phyloP scores from a whole-genome alignment of 2,888 invertebrate genomes.

The Netelia fuscicornis region DNA sequence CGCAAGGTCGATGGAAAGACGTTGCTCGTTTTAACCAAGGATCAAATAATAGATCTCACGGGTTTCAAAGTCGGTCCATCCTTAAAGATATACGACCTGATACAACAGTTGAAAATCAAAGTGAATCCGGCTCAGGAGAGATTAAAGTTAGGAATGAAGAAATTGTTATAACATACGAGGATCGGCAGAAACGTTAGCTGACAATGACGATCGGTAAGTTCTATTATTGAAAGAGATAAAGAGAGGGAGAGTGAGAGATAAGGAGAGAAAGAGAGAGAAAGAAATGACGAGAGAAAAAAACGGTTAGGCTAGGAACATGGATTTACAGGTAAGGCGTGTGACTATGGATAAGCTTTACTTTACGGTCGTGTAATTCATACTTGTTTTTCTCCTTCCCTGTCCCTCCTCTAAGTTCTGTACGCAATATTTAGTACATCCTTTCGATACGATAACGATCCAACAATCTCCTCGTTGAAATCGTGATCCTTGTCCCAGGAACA shows the following conservation, averaged over 20 bases:
- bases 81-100: slow-evolving; percentile 96
- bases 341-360: slow-evolving; percentile 70
- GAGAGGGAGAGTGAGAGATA: background rate
- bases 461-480: background rate
- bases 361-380: slow-evolving; percentile 61
- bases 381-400: slow-evolving; percentile 52
- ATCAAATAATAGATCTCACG: slow-evolving; percentile 94
- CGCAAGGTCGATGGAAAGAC: slow-evolving; percentile 92
- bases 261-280: background rate
- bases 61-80: slow-evolving; percentile 98
- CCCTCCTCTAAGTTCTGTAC: slow-evolving; percentile 35
- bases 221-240: slow-evolving; percentile 24
- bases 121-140: slow-evolving; percentile 91
- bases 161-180: slow-evolving; percentile 86
- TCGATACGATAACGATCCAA: background rate
- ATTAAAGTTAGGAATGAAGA: slow-evolving; percentile 88
- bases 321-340: slow-evolving; percentile 81
- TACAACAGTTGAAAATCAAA: slow-evolving; percentile 95
- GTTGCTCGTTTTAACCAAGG: slow-evolving; percentile 93
- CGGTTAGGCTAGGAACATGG: slow-evolving; percentile 76
- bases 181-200: slow-evolving; percentile 51
- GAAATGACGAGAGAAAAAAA: slow-evolving; percentile 21
- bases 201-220: slow-evolving; percentile 56
- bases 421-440: slow-evolving; percentile 48
- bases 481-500: background rate